Conservation (phyloP, 2,888 invertebrate species). For the Invenusta paracnida region DNA sequence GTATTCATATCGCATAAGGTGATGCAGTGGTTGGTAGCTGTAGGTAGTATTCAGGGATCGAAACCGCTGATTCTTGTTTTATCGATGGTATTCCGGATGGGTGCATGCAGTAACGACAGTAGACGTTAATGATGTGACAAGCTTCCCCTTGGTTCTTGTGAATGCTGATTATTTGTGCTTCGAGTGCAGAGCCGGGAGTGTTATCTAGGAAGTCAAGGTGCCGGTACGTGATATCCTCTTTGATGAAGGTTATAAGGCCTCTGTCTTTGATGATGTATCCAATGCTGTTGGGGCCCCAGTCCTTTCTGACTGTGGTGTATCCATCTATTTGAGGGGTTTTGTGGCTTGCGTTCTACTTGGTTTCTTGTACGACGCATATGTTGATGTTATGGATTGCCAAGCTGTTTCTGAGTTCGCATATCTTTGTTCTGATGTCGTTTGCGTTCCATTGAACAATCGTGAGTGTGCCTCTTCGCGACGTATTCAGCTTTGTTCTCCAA, state of each 20-base stretch:
- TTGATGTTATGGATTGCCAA: constrained; percentile 45
- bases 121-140: constrained; percentile 25
- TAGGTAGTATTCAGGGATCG: background rate
- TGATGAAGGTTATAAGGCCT: constrained; percentile 12
- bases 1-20: background rate
- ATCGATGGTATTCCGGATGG: background rate
- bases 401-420: too few species aligned
- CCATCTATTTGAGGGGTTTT: constrained; percentile 35
- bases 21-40: background rate
- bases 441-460: too few species aligned
- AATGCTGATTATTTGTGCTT: background rate
- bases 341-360: constrained; percentile 32
- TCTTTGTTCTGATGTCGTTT: too few species aligned
- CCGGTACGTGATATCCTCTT: background rate
- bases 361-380: constrained; percentile 46
- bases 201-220: background rate
- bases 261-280: constrained; percentile 35
- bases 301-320: constrained; percentile 37
- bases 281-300: constrained; percentile 37
- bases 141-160: background rate
- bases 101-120: too few species aligned
- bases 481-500: too few species aligned
- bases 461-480: too few species aligned
- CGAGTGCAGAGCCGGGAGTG: background rate
- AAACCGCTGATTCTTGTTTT: background rate